A percentile compares a stretch with the other conserved stretches of the same genome.
Conservation (phyloP, 23 tunicate species). For the Halocynthia roretzi region DNA sequence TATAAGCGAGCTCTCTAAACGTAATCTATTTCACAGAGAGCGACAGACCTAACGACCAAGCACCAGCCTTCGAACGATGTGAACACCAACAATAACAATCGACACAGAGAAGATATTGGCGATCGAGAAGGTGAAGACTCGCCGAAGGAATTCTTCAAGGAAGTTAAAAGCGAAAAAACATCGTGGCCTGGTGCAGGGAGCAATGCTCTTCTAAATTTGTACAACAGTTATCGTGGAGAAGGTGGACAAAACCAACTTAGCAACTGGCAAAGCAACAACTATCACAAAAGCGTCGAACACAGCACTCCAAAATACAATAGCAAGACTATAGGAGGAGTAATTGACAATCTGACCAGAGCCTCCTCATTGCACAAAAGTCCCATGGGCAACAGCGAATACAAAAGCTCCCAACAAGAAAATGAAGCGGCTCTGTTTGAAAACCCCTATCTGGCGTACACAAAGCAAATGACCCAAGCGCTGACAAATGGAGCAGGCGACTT, state of each 20-base stretch:
- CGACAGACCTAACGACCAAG: not conserved
- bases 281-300: constrained; percentile 3
- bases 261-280: too few species aligned
- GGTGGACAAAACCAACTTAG: too few species aligned
- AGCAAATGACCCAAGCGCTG: constrained; percentile 9
- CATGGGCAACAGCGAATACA: not conserved
- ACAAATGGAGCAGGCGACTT: too few species aligned
- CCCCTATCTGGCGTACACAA: constrained; percentile 26
- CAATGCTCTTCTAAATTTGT: constrained; percentile 2
- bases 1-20: too few species aligned
- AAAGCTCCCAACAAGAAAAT: not conserved
- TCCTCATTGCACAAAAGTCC: constrained; percentile 6
- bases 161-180: not conserved
- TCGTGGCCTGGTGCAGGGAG: constrained; percentile 21
- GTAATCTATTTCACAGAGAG: not conserved
- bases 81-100: constrained; percentile 1
- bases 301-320: not conserved
- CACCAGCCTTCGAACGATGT: not conserved
- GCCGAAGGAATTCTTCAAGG: not conserved
- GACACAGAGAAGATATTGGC: not conserved
- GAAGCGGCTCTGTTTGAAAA: constrained; percentile 2
- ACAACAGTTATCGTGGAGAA: constrained; percentile 16
- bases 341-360: constrained; percentile 13
- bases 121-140: not conserved
- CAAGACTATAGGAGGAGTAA: constrained; percentile 11